Percentiles rank a stretch among this genome's conserved stretches.
Evolutionary conservation across 1,140 invertebrate genomes (phyloP).

Genomic region (Camponotus vicinus): DNA sequence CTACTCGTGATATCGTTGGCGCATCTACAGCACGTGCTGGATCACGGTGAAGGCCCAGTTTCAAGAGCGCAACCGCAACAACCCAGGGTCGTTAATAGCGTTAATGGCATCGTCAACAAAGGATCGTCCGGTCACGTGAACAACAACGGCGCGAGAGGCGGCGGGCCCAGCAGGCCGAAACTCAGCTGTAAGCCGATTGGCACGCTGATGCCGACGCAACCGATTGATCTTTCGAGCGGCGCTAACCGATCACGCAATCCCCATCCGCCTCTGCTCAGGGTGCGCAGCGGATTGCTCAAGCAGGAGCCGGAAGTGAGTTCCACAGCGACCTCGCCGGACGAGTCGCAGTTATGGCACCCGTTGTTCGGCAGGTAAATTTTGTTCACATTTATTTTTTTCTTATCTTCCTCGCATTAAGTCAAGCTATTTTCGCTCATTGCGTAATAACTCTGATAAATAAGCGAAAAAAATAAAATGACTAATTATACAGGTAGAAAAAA

Average conservation of each 20-base stretch:
- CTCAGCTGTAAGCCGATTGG: constrained; percentile 83
- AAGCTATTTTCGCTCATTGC: not conserved
- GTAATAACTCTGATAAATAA: not conserved
- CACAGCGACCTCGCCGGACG: constrained; percentile 81
- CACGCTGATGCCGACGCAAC: constrained; percentile 82
- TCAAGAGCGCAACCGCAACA: constrained; percentile 64
- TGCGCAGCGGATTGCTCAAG: constrained; percentile 81
- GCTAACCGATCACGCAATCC: constrained; percentile 77
- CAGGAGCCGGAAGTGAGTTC: constrained; percentile 84
- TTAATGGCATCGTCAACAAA: constrained; percentile 43
- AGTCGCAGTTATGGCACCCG: constrained; percentile 90
- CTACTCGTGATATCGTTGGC: constrained; percentile 92
- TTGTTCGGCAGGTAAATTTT: constrained; percentile 89
- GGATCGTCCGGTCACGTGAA: constrained; percentile 41
- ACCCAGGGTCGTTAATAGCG: not conserved
- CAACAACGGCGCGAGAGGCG: constrained; percentile 62
- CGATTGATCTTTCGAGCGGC: constrained; percentile 82
- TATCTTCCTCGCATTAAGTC: not conserved
- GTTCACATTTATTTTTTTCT: not conserved
- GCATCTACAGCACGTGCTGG: constrained; percentile 91
- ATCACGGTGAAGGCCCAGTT: constrained; percentile 79
- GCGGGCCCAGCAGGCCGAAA: constrained; percentile 74
- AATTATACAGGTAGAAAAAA: not conserved
- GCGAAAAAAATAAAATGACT: not conserved
- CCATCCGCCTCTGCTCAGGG: constrained; percentile 79